Percentiles rank a stretch among this genome's conserved stretches.
Evolutionary conservation across 2,888 invertebrate species (phyloP).

Genomic region (Leptura quadrifasciata): DNA sequence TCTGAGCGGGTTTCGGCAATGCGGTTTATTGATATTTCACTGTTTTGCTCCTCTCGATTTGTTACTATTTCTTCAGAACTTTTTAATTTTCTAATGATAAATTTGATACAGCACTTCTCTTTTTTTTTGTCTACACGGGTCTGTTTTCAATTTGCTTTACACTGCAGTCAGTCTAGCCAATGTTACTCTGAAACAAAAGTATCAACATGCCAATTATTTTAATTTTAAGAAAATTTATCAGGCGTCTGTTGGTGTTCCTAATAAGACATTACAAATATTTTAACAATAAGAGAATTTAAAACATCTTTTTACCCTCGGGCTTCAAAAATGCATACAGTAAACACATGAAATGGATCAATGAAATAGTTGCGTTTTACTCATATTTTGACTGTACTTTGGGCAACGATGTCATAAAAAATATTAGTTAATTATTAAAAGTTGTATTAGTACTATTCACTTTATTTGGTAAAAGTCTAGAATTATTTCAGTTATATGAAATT

Average conservation of each 20-base stretch:
- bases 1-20: not conserved
- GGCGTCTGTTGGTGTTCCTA: not conserved
- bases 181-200: slow-evolving; percentile 6
- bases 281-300: no score
- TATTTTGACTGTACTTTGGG: no score
- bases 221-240: not conserved
- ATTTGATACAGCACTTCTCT: not conserved
- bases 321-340: no score
- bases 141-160: not conserved
- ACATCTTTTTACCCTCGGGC: no score
- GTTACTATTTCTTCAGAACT: not conserved
- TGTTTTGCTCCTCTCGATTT: not conserved
- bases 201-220: not conserved
- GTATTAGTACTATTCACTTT: no score
- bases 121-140: not conserved
- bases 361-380: no score
- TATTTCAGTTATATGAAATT: no score
- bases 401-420: no score
- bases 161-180: not conserved
- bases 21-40: not conserved
- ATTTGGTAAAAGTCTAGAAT: no score
- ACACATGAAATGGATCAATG: no score
- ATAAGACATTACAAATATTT: not conserved
- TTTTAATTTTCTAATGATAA: not conserved
- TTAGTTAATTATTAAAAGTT: no score